A percentile compares a stretch with the other conserved stretches of the same genome.
Evolutionary conservation across 2,797 vertebrate species (phyloP).

Genomic region (Peromyscus eremicus): DNA sequence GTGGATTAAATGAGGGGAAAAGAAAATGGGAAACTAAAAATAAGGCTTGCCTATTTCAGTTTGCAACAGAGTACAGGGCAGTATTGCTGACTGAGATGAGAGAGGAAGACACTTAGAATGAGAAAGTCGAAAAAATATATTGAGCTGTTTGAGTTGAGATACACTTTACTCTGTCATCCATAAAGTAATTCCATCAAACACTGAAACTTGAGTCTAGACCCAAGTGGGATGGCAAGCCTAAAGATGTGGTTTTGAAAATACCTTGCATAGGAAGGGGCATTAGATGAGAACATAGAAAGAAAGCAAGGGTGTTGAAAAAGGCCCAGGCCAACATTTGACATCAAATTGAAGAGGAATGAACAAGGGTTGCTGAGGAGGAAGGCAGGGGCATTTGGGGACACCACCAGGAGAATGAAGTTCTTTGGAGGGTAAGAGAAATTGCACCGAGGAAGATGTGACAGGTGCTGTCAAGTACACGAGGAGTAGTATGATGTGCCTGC

Average conservation of each 20-base stretch:
- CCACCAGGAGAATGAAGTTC: too few species aligned
- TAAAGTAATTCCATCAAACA: too few species aligned
- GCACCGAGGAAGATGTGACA: too few species aligned
- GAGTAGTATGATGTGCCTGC: not conserved
- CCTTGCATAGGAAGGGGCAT: too few species aligned
- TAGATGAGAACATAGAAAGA: not conserved
- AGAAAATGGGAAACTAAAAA: not conserved
- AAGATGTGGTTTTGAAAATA: not conserved
- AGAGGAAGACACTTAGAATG: not conserved
- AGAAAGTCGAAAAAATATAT: not conserved
- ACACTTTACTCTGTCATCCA: not conserved
- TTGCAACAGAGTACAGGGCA: not conserved
- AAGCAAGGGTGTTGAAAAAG: not conserved
- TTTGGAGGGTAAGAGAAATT: not conserved
- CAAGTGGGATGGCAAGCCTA: not conserved
- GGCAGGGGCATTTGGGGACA: not conserved
- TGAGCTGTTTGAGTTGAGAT: not conserved
- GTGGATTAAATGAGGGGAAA: not conserved
- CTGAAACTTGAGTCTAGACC: not conserved
- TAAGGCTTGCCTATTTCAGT: not conserved
- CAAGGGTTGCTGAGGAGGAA: not conserved
- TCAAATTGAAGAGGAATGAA: not conserved
- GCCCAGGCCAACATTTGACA: not conserved
- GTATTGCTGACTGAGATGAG: not conserved
- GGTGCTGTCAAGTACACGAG: not conserved